phyloP scores from a whole-genome alignment of 35 echinoderm and acorn worm genomes.

The Ophioderma brevispina region DNA sequence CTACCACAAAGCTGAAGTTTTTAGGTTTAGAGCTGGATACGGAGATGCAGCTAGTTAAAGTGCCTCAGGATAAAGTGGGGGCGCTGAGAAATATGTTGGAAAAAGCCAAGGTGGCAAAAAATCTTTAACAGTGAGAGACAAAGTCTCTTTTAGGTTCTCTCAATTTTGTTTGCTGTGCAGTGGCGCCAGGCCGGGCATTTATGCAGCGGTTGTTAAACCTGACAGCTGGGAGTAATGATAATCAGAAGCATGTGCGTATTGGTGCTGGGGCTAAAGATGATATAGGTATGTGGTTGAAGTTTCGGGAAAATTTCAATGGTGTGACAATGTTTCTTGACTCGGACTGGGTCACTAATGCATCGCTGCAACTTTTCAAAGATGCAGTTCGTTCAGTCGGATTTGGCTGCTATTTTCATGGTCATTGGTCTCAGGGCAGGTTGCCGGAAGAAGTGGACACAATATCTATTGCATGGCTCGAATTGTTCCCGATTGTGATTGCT shows the following conservation, averaged over 20 bases:
- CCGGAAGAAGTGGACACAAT: neutral
- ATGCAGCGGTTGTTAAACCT: neutral
- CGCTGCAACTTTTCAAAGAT: conserved; percentile 12
- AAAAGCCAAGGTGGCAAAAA: neutral
- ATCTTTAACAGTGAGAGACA: neutral
- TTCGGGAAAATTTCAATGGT: neutral
- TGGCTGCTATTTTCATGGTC: too few species aligned
- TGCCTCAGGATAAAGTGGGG: neutral
- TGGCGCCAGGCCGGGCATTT: conserved; percentile 30
- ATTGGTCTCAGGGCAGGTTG: conserved; percentile 14
- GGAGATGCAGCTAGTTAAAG: neutral
- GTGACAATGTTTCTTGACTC: neutral
- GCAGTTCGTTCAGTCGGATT: conserved; percentile 30
- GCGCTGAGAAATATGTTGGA: neutral
- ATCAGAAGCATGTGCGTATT: neutral
- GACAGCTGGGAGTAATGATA: neutral
- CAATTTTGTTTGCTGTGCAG: neutral
- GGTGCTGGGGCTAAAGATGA: neutral
- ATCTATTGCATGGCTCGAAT: too few species aligned
- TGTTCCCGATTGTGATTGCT: too few species aligned
- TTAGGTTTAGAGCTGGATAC: neutral
- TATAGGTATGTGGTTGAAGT: neutral
- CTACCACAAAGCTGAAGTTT: neutral
- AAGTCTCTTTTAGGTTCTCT: conserved; percentile 16
- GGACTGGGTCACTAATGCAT: neutral